A percentile compares a stretch with the other conserved stretches of the same genome.
phyloP scores from a whole-genome alignment of 2,113 vertebrate species.

The Clupea harengus region DNA sequence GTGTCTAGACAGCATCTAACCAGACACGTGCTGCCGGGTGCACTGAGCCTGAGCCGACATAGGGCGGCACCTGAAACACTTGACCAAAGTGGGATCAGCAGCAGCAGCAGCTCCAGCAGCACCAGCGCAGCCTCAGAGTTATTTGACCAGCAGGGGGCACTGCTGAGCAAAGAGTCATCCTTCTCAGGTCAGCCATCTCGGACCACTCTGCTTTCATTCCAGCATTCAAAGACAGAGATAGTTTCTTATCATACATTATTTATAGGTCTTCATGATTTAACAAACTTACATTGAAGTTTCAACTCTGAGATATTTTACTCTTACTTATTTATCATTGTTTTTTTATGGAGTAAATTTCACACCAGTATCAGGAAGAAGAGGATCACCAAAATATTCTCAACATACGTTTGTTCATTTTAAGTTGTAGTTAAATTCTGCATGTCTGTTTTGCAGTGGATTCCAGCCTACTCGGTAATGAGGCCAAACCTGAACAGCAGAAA shows the following conservation, averaged over 20 bases:
- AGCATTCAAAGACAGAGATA: background rate
- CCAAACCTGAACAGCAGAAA: background rate
- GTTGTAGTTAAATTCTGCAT: background rate
- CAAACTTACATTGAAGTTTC: background rate
- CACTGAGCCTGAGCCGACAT: constrained; percentile 52
- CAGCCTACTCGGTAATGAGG: background rate
- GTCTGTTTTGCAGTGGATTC: background rate
- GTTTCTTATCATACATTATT: background rate
- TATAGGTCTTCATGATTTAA: background rate
- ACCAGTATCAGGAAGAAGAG: background rate
- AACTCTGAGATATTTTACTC: background rate
- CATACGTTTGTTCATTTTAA: background rate
- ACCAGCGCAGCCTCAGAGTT: background rate
- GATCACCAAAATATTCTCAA: background rate
- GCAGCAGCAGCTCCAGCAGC: background rate
- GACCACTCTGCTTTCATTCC: constrained; percentile 22
- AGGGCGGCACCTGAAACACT: constrained; percentile 45
- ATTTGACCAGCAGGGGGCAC: constrained; percentile 51
- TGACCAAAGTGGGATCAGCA: constrained; percentile 33
- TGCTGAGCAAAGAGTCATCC: constrained; percentile 30
- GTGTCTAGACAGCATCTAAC: constrained; percentile 43
- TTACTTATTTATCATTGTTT: background rate
- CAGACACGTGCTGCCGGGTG: constrained; percentile 56
- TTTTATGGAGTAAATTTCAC: background rate
- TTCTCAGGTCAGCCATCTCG: constrained; percentile 47